Conservation (phyloP, 2,888 invertebrate species). For the Neoascia interrupta region DNA sequence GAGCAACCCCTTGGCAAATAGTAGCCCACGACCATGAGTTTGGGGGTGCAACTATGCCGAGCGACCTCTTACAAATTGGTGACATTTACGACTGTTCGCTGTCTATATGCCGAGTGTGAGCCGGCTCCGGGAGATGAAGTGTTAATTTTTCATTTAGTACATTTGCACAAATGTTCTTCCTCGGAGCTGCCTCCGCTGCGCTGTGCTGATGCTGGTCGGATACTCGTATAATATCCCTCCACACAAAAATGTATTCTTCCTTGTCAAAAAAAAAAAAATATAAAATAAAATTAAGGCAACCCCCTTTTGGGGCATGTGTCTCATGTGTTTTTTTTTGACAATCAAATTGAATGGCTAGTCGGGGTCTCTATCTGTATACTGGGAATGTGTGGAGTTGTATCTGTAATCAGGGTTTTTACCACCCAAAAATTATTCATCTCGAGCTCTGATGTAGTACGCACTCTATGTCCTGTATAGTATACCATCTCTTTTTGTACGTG, state of each 20-base stretch:
- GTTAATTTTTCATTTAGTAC: constrained; percentile 68
- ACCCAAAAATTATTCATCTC: constrained; percentile 25
- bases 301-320: not conserved
- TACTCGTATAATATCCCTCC: not conserved
- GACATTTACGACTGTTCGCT: constrained; percentile 64
- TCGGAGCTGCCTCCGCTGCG: no score
- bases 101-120: constrained; percentile 38
- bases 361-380: not conserved
- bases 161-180: constrained; percentile 39
- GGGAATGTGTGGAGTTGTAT: not conserved
- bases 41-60: constrained; percentile 51
- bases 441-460: not conserved
- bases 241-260: constrained; percentile 16
- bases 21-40: not conserved
- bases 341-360: constrained; percentile 21
- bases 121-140: constrained; percentile 60
- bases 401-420: constrained; percentile 23
- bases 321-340: constrained; percentile 16
- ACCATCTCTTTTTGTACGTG: not conserved
- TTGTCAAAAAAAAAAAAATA: not conserved
- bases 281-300: not conserved
- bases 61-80: constrained; percentile 68
- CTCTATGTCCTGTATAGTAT: not conserved
- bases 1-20: constrained; percentile 37
- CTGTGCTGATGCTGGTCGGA: not conserved